Conservation (phyloP, 2,797 vertebrate species). For the Oreochromis grahami region DNA sequence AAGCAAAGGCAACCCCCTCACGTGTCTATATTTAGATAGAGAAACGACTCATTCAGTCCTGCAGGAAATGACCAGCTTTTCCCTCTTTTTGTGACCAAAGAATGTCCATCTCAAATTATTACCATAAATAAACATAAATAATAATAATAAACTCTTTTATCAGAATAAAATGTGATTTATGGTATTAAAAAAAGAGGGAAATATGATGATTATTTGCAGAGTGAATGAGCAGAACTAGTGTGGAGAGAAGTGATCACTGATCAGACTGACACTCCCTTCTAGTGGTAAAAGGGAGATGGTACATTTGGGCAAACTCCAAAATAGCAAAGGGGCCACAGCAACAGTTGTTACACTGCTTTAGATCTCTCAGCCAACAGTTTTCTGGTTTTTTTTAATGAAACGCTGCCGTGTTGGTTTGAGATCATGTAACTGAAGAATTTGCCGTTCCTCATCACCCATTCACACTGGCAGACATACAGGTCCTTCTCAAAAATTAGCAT, state of each 20-base stretch:
- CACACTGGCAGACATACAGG: not conserved
- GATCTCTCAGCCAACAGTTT: not conserved
- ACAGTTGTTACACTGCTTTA: rapidly evolving
- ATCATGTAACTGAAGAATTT: not conserved
- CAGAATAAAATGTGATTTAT: slow-evolving; percentile 11
- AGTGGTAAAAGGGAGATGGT: slow-evolving; percentile 3
- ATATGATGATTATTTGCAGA: not conserved
- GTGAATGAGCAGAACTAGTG: not conserved
- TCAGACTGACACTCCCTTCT: slow-evolving; percentile 27
- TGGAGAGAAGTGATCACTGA: not conserved
- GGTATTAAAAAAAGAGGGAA: slow-evolving; percentile 1
- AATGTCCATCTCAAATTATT: not conserved
- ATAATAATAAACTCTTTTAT: not conserved
- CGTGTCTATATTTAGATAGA: not conserved
- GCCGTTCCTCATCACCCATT: rapidly evolving
- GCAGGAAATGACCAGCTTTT: not conserved
- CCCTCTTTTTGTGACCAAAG: not conserved
- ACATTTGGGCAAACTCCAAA: not conserved
- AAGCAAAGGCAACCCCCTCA: not conserved
- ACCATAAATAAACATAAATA: not conserved
- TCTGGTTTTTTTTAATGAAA: not conserved
- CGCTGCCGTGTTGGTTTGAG: rapidly evolving
- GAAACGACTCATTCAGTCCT: not conserved
- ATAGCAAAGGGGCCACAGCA: not conserved
- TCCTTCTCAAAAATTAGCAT: too few relatives aligned